Conservation (phyloP, 2,888 invertebrate species). For the Chaetogeoica ovagalla region DNA sequence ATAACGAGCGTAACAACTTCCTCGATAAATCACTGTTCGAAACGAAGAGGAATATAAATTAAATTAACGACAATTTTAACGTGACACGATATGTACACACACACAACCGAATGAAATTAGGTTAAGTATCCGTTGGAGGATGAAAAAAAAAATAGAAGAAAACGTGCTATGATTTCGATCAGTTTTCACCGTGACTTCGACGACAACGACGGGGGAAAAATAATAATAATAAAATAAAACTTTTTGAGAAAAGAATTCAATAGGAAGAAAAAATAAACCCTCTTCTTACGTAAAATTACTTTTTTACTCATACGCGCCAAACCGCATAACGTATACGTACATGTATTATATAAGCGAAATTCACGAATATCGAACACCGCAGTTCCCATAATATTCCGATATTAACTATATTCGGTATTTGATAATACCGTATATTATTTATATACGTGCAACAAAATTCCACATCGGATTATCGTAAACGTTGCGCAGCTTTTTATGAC, state of each 20-base stretch:
- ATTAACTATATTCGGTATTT: too few species aligned
- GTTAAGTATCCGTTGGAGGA: slow-evolving; percentile 22
- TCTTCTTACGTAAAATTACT: not conserved
- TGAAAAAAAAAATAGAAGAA: not conserved
- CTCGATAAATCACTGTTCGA: slow-evolving; percentile 31
- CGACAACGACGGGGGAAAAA: not conserved
- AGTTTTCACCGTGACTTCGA: not conserved
- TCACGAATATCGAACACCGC: too few species aligned
- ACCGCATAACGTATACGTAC: too few species aligned
- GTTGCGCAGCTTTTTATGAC: too few species aligned
- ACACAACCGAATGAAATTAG: slow-evolving; percentile 34
- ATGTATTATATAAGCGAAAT: too few species aligned
- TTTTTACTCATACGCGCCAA: too few species aligned
- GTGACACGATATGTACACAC: too few species aligned
- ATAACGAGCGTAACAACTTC: slow-evolving; percentile 7
- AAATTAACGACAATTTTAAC: slow-evolving; percentile 21
- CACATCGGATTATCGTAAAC: too few species aligned
- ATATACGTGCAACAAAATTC: too few species aligned
- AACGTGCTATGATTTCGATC: slow-evolving; percentile 33
- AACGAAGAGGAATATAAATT: slow-evolving; percentile 29
- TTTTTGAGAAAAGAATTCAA: slow-evolving; percentile 20
- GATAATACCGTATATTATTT: too few species aligned
- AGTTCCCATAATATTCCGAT: too few species aligned
- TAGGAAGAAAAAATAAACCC: slow-evolving; percentile 2
- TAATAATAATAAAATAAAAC: too few species aligned